Percentiles rank a stretch among this genome's conserved stretches.
Evolutionary conservation across 1,140 invertebrate species (phyloP).

Genomic region (Drosophila dunni): DNA sequence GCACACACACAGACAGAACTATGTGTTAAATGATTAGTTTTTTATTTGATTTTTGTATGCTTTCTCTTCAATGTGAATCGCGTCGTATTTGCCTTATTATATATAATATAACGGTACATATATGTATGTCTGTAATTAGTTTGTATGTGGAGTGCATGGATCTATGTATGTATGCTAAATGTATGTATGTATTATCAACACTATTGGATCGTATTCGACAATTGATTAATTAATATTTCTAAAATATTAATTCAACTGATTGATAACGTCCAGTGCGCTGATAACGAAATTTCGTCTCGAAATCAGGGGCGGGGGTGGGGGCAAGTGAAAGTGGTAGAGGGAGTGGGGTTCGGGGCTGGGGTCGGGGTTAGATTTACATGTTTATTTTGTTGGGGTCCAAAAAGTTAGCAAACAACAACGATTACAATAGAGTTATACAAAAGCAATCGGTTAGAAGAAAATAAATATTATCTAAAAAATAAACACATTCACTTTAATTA

Average conservation of each 20-base stretch:
- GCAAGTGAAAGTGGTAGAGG: no score
- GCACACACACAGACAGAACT: constrained; percentile 15
- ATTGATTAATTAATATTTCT: constrained; percentile 34
- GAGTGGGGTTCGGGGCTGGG: background rate
- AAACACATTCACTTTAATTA: constrained; percentile 12
- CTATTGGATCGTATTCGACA: constrained; percentile 26
- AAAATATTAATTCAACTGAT: constrained; percentile 35
- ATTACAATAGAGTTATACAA: constrained; percentile 40
- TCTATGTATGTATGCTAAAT: constrained; percentile 11
- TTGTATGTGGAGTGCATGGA: constrained; percentile 20
- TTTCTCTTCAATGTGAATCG: constrained; percentile 48
- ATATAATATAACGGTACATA: constrained; percentile 66
- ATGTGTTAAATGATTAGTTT: no score
- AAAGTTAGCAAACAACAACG: constrained; percentile 46
- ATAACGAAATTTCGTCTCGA: constrained; percentile 19
- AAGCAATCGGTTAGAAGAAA: constrained; percentile 30
- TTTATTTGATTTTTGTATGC: constrained; percentile 6
- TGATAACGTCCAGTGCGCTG: background rate
- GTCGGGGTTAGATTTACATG: background rate
- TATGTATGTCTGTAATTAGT: constrained; percentile 50
- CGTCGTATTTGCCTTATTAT: constrained; percentile 80
- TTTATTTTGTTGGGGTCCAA: constrained; percentile 11
- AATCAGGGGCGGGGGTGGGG: constrained; percentile 8
- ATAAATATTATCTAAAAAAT: constrained; percentile 16
- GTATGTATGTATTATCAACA: constrained; percentile 32